Evolutionary conservation across 1,140 invertebrate species (phyloP).

Genomic region (Harlomillsia oculata): DNA sequence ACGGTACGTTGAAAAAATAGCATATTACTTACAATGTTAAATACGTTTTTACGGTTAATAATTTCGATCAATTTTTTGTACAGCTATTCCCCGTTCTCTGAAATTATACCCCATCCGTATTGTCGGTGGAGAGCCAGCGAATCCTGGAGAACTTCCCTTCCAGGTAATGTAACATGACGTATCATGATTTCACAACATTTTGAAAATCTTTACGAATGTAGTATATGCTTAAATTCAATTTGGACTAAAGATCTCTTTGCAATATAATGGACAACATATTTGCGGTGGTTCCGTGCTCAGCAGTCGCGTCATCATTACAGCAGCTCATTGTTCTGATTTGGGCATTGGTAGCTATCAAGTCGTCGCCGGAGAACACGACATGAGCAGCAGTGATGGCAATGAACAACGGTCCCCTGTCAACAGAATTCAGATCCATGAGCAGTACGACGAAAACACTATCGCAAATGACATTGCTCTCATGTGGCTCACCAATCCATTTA

Average conservation of each 20-base stretch:
- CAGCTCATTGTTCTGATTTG: slow-evolving; percentile 40
- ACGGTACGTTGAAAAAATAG: background rate
- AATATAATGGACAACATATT: slow-evolving; percentile 39
- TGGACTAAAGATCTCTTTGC: background rate
- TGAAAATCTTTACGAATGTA: too few species aligned
- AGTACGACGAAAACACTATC: slow-evolving; percentile 26
- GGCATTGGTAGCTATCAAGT: slow-evolving; percentile 12
- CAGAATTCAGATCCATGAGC: slow-evolving; percentile 29
- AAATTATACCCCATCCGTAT: background rate
- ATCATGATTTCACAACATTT: too few species aligned
- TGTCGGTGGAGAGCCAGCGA: slow-evolving; percentile 7
- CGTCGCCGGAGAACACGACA: slow-evolving; percentile 34
- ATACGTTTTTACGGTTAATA: background rate
- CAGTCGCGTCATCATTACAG: slow-evolving; percentile 39
- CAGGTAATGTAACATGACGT: too few species aligned
- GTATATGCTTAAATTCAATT: too few species aligned
- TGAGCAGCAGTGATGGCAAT: slow-evolving; percentile 19
- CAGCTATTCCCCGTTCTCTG: background rate
- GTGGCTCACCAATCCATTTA: background rate
- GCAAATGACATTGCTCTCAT: slow-evolving; percentile 35
- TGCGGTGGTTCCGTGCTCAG: slow-evolving; percentile 55
- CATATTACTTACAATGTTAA: background rate
- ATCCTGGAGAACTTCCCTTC: background rate
- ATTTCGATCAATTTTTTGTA: background rate
- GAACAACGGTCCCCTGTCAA: slow-evolving; percentile 31